Evolutionary conservation across 2,888 invertebrate species (phyloP), one percentile per base, ranked within the genome.

Genomic region (Agrotis clavis): DNA sequence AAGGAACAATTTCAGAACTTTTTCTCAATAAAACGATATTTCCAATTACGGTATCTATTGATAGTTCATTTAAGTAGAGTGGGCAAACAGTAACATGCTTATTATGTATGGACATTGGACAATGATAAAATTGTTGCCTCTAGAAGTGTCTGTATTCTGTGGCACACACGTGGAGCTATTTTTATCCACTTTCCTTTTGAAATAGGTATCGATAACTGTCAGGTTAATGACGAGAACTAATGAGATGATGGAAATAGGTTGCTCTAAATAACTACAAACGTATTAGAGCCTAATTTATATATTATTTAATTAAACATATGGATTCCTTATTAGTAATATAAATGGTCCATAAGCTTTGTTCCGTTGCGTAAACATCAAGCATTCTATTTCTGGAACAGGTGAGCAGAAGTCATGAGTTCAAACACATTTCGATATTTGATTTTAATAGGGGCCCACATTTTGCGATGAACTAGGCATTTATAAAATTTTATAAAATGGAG

Each of bases 201-300:
- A 64, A 35, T 48, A 50, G 4, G n/a, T 56, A 74, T 79, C 79
- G 51, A 70, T 79, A 67, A 50, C 60, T 71, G 75, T 75, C 70
- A 47, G 50, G 25, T 5, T 41, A 70, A 67, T 70, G 64, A 50
- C 60, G 57, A 67, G 48, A 53, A 57, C 57, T 79, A 75, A 79
- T 74, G 70, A 75, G 53, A 59, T 56, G 54, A 25, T 47, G 2
- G 25, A 54, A 65, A 79, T 79, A 65, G 53, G 13, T 25, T 19
- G 35, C 11, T 30, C 30, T 61, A 11, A n/a, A 67, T 56, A 11
- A 11, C 64, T 21, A 30, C 18, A 48, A n/a, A 21, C n/a, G 4
- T 41, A 11, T 41, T 41, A 41, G 11, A 41, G 41, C 41, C 9
- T 41, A 41, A 41, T 41, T 41, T 41, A 41, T 41, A n/a, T n/a